These are phyloP conservation scores for Tortrix viridana DNA, from an alignment of 2,888 invertebrate genomes.

Conservation along the genomic window DNA sequence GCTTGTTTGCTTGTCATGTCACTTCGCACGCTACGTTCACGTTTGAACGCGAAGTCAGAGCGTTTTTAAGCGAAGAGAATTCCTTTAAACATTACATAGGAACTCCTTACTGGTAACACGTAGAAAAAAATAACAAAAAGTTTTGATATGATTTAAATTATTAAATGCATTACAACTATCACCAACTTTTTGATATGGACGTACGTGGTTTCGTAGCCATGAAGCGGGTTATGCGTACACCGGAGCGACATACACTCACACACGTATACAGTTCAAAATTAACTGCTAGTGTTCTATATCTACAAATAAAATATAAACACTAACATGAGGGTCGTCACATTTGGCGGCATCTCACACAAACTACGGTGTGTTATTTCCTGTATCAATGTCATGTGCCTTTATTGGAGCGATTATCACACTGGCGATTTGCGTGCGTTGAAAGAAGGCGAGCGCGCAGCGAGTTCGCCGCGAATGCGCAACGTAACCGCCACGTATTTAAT, in stretches of 20 bases:
- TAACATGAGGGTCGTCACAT: too few relatives aligned
- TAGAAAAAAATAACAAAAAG: constrained; percentile 38
- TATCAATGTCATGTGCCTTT: too few relatives aligned
- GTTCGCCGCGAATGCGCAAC: too few relatives aligned
- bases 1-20: constrained; percentile 43
- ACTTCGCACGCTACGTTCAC: constrained; percentile 45
- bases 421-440: too few relatives aligned
- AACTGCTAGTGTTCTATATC: neutral
- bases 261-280: neutral
- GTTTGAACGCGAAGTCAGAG: neutral
- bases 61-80: constrained; percentile 21
- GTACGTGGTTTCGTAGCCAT: constrained; percentile 48
- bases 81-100: constrained; percentile 48
- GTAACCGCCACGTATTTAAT: too few relatives aligned
- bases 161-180: constrained; percentile 61
- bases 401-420: too few relatives aligned
- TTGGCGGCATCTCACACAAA: too few relatives aligned
- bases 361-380: too few relatives aligned
- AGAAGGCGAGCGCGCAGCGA: too few relatives aligned
- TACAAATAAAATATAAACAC: too few relatives aligned
- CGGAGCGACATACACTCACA: constrained; percentile 3
- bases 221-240: neutral
- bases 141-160: constrained; percentile 47
- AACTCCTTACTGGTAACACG: constrained; percentile 48
- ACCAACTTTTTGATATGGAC: constrained; percentile 55